Evolutionary conservation across 1,140 invertebrate genomes (phyloP), one percentile per base, ranked within the genome.

Genomic region (Antheraea mylitta): DNA sequence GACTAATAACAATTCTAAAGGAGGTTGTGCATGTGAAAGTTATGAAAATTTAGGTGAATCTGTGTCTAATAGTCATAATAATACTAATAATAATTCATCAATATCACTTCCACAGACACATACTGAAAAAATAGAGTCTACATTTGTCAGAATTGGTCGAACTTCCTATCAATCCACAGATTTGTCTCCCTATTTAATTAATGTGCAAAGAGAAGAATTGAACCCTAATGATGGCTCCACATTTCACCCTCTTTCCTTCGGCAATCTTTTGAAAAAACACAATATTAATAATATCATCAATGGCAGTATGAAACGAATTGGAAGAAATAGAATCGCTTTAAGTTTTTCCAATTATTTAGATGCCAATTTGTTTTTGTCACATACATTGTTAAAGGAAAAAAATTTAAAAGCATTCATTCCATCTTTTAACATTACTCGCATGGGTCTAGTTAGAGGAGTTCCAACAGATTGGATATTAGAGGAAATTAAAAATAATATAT

Each of bases 381-480:
- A 8, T n/a, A 7, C 9, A 10, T 64, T 7, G 11, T 30, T 30
- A 30, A 30, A 30, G 4, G 10, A 64, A 18, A 63, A 63, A 16
- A 63, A 11, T 22, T 63, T 63, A 18, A 13, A 63, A 11, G 61
- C 61, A 11, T 36, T 37, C 30, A 19, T 19, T 7, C 60, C 30
- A 36, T 37, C 10, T n/a, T 63, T 30, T 30, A 30, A 30, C 22
- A 4, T 30, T 30, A 30, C 22, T 30, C 22, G 22, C 22, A 30
- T 30, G 61, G 61, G 61, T 63, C 8, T 63, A 30, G 61, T 63
- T 8, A 30, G 61, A 63, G 61, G 30, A 3, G 30, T 63, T 36
- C 61, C 61, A 16, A 63, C 19, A 63, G 61, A 63, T 3, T 63
- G 61, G 61, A 30, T 22, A 30, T 30, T 36, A 37, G 61, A 63